Conservation (phyloP, 64 coral and sea anemone genomes). For the Stichodactyla mertensii region DNA sequence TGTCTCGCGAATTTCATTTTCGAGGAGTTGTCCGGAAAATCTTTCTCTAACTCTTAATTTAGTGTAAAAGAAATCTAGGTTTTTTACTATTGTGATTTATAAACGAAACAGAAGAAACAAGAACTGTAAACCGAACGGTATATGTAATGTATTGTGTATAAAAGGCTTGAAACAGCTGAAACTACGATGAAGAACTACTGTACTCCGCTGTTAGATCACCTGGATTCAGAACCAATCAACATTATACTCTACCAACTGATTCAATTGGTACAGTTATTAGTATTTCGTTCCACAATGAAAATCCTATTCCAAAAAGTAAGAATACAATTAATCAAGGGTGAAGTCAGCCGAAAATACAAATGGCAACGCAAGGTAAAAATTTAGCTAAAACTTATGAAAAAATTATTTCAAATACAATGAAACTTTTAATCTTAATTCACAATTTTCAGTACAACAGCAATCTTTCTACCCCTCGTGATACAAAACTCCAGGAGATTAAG, state of each 20-base stretch:
- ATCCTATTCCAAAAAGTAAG: background rate
- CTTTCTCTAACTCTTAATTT: background rate
- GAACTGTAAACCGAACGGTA: background rate
- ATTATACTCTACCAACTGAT: background rate
- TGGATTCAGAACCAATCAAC: background rate
- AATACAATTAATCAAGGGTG: background rate
- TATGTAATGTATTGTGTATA: background rate
- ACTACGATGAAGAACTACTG: background rate
- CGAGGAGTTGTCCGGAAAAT: background rate
- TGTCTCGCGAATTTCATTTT: background rate
- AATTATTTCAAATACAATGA: background rate
- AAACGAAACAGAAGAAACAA: slow-evolving; percentile 9
- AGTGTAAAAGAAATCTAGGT: background rate
- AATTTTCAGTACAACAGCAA: background rate
- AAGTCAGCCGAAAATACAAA: background rate
- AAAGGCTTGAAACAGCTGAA: background rate
- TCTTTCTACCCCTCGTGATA: background rate
- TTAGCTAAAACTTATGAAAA: background rate
- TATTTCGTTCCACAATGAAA: background rate
- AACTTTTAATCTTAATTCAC: background rate
- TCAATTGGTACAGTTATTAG: background rate
- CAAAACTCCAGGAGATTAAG: background rate
- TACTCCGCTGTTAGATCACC: background rate
- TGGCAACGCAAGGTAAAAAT: background rate
- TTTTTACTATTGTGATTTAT: background rate